Evolutionary conservation across 2,888 invertebrate species (phyloP).

Genomic region (Oeneis ivallda): DNA sequence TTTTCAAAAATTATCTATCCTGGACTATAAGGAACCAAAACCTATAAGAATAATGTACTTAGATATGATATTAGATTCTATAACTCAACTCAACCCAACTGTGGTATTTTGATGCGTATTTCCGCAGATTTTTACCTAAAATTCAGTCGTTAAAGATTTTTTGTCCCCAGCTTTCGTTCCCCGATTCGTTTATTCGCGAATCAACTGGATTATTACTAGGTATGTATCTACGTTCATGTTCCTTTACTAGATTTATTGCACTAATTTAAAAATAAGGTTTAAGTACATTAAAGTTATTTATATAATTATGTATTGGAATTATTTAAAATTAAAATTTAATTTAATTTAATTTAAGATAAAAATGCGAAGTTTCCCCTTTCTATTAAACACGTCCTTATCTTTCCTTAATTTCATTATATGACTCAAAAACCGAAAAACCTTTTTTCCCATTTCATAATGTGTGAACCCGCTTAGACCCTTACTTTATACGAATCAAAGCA

Average conservation of each 20-base stretch:
- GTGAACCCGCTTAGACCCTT: conserved; percentile 2
- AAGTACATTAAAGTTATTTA: no score
- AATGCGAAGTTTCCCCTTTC: background rate
- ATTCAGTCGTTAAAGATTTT: background rate
- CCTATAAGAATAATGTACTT: background rate
- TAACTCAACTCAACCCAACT: no score
- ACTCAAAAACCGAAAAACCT: conserved; percentile 6
- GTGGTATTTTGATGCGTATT: no score
- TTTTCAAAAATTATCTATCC: no score
- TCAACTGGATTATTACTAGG: no score
- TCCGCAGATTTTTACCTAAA: background rate
- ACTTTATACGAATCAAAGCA: conserved; percentile 3
- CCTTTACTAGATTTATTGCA: no score
- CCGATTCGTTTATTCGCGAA: no score
- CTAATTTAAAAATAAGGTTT: no score
- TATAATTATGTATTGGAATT: no score
- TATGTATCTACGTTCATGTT: no score
- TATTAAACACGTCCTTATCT: background rate
- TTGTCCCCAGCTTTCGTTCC: background rate
- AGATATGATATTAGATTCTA: background rate
- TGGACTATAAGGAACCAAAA: background rate
- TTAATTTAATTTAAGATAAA: no score
- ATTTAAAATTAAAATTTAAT: no score
- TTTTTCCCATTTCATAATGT: conserved; percentile 5
- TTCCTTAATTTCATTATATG: background rate